Evolutionary conservation across 2,888 invertebrate genomes (phyloP), one percentile per base, ranked within the genome.

Genomic region (Synanthedon andrenaeformis): DNA sequence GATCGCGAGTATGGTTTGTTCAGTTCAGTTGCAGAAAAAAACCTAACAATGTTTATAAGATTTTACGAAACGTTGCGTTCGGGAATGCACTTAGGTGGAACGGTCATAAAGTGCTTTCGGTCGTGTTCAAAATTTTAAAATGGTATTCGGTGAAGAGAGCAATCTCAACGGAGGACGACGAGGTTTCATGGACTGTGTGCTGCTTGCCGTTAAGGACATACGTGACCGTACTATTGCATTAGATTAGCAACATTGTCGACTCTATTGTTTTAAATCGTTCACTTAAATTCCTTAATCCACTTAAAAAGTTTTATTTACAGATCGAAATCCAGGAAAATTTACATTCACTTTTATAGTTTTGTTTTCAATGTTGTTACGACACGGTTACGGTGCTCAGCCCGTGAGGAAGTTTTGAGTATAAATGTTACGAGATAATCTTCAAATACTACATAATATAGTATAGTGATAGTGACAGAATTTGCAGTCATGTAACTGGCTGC

Each of bases 211-310:
- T 81, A 80, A 72, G 64, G 64, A 57, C 55, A 65, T 63, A 83
- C 85, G 85, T 85, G 85, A 71, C 68, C 72, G 70, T 65, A 77
- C 75, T 83, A 55, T 68, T 54, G 59, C 67, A 74, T 69, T 57
- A 65, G 65, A 73, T 71, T 71, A 72, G 67, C 63, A 67, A 70
- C 69, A 54, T 55, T 55, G 57, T 58, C 59, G 58, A 59, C 64
- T 62, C 60, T 65, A 65, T 65, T 65, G 62, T 66, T 64, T 58
- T 57, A 61, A 61, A 59, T 57, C 59, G 59, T 57, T 54, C 62
- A 68, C 62, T 66, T 51, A 52, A 52, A 45, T 45, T 45, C 35
- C 45, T 45, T 45, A 45, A 45, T 45, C 14, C 14, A 45, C 13
- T 45, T 45, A 13, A 14, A 45, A 45, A 45, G 45, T 14, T 45